Conservation (phyloP, 2,797 vertebrate genomes). For the Pipistrellus pipistrellus region DNA sequence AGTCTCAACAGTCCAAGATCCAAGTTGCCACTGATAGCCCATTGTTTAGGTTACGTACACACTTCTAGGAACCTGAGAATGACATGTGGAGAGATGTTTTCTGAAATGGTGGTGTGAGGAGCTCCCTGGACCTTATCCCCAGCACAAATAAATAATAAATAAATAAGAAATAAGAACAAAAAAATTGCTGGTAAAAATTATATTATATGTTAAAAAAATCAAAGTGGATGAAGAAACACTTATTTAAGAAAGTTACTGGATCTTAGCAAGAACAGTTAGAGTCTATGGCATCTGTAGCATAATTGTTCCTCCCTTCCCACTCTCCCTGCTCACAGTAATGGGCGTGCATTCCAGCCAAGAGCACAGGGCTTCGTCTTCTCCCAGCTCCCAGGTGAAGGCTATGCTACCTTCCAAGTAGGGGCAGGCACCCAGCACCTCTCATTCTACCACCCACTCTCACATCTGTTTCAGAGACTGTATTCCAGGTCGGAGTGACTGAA, state of each 20-base stretch:
- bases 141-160: neutral
- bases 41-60: neutral
- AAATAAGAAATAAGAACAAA: neutral
- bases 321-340: neutral
- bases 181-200: neutral
- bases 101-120: neutral
- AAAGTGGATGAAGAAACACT: neutral
- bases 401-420: neutral
- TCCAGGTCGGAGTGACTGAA: neutral
- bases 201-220: neutral
- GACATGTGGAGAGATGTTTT: neutral
- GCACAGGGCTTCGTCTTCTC: neutral
- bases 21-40: neutral
- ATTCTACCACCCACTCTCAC: too few relatives aligned
- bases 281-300: neutral
- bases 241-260: neutral
- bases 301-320: neutral
- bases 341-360: neutral
- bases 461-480: conserved; percentile 2
- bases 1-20: neutral
- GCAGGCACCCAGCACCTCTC: neutral
- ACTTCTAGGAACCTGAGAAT: neutral
- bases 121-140: neutral
- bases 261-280: neutral
- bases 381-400: neutral